Evolutionary conservation across 2,888 invertebrate species (phyloP), one percentile per base, ranked within the genome.

Genomic region (Drosophila lutescens): DNA sequence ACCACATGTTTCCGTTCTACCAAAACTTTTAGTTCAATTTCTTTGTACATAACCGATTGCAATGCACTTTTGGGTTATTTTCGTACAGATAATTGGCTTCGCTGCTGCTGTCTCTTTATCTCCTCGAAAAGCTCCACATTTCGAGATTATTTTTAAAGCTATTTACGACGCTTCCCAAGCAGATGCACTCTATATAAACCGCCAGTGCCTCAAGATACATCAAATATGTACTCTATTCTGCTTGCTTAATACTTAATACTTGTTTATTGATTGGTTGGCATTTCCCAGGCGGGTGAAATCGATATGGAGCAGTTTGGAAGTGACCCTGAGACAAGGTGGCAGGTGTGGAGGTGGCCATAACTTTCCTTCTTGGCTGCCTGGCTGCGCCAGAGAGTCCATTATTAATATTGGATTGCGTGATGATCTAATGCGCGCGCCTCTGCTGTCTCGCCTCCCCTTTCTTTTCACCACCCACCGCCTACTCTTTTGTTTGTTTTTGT

Each of bases 361-460:
- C 73, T 60, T 32, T 60, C 40, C 46, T 50, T 34, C 46, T 50
- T 34, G 9, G 56, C 44, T 20, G 50, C 46, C 44, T 34, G 9
- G 56, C 44, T 20, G 50, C 26, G 38, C 12, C 50, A 36, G 49
- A 68, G 68, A 68, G 68, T 57, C 68, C 70, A 68, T 69, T 68
- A 68, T 68, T 73, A 62, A 72, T 69, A 56, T 74, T 78, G 59
- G 57, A 66, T 79, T 83, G 86, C 86, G 86, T 82, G 88, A 73
- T 71, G 70, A 71, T 71, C 70, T 71, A 71, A 71, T 71, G 70
- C 70, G 62, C 44, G 26, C 50, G 12, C 20, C 53, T 20, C 38
- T 56, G 55, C 38, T 56, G 55, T 50, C 20, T 20, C 50, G 46
- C 12, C 23, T 17, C 32, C 30, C 17, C 44, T 36, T 30, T 47